Evolutionary conservation across 2,888 invertebrate species (phyloP).

Genomic region (Eupithecia exiguata): DNA sequence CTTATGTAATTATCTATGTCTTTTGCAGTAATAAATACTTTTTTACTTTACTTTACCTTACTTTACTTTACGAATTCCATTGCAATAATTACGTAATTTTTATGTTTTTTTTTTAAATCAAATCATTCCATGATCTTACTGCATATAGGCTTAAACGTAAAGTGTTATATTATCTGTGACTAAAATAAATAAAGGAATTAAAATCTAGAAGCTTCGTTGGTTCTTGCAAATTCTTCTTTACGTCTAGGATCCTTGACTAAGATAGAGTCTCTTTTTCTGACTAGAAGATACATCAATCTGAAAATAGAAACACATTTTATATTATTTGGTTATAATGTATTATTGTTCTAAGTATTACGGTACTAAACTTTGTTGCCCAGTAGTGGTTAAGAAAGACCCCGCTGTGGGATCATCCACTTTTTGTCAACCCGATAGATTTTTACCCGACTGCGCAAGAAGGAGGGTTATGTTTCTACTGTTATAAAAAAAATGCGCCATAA

Average conservation of each 20-base stretch:
- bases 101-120: background rate
- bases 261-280: constrained; percentile 55
- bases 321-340: background rate
- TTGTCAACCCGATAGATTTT: background rate
- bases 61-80: background rate
- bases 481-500: background rate
- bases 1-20: too few relatives aligned
- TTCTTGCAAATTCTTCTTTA: constrained; percentile 68
- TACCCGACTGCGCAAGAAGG: background rate
- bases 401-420: background rate
- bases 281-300: constrained; percentile 68
- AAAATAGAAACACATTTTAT: constrained; percentile 33
- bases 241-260: constrained; percentile 55
- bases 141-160: background rate
- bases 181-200: constrained; percentile 36
- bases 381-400: too few relatives aligned
- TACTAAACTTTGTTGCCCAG: background rate
- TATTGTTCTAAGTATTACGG: background rate
- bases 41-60: too few relatives aligned
- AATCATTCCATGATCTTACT: background rate
- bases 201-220: constrained; percentile 71
- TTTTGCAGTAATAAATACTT: too few relatives aligned
- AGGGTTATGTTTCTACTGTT: background rate
- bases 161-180: too few relatives aligned
- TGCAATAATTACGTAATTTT: background rate